Percentiles rank a stretch among this genome's conserved stretches.
These are phyloP conservation scores for Hypotaenidia okinawae DNA, from an alignment of 2,797 vertebrate species.

Conservation along the genomic window DNA sequence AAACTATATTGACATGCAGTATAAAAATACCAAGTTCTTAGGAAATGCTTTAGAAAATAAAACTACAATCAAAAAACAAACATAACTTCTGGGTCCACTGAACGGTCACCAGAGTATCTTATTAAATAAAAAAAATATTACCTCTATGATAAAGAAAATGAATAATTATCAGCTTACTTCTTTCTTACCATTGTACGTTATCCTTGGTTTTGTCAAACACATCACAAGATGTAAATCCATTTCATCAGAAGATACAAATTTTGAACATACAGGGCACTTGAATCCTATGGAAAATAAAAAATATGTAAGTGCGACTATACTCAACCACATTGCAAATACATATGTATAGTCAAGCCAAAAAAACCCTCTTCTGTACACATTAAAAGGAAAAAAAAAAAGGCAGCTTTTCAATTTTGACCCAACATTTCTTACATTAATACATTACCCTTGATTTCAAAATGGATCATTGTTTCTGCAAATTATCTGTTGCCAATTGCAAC, in stretches of 20 bases:
- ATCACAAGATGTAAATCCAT: constrained; percentile 97
- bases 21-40: background rate
- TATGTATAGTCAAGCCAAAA: background rate
- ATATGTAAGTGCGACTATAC: background rate
- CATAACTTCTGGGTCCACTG: background rate
- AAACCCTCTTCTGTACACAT: background rate
- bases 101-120: background rate
- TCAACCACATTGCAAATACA: background rate
- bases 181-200: constrained; percentile 94
- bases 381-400: background rate
- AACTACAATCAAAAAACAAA: background rate
- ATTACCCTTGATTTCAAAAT: background rate
- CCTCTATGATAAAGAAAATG: background rate
- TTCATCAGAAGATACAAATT: constrained; percentile 95
- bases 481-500: background rate
- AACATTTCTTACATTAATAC: background rate
- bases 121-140: background rate
- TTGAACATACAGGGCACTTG: constrained; percentile 97
- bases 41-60: background rate
- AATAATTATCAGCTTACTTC: constrained; percentile 57
- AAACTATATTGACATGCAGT: background rate
- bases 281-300: constrained; percentile 84
- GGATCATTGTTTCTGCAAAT: background rate
- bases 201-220: constrained; percentile 96
- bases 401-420: background rate